Evolutionary conservation across 2,888 invertebrate genomes (phyloP).

Genomic region (Tricholauxania praeusta): DNA sequence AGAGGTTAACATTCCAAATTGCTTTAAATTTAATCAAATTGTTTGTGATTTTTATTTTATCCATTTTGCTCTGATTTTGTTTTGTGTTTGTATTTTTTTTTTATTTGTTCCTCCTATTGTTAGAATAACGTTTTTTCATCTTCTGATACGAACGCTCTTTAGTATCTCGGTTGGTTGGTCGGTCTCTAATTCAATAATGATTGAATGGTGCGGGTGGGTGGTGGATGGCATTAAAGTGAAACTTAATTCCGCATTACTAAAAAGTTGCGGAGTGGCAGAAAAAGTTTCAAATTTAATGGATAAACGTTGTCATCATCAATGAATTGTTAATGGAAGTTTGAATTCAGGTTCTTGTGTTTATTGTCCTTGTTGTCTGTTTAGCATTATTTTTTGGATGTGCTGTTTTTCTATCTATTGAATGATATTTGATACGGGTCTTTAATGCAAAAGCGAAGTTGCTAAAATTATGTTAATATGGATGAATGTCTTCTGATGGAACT

Average conservation of each 20-base stretch:
- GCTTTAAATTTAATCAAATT: constrained; percentile 62
- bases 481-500: too few species aligned
- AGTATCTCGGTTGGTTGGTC: not conserved
- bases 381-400: constrained; percentile 50
- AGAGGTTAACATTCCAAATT: constrained; percentile 57
- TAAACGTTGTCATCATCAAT: constrained; percentile 38
- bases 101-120: too few species aligned
- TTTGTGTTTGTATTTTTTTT: not conserved
- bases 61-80: constrained; percentile 17
- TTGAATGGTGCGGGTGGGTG: not conserved
- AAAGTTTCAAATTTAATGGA: constrained; percentile 40
- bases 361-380: constrained; percentile 32
- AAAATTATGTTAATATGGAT: too few species aligned
- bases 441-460: not conserved
- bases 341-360: constrained; percentile 27
- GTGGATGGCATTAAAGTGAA: constrained; percentile 9
- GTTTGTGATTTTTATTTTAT: constrained; percentile 54
- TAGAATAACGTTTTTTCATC: not conserved
- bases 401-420: not conserved
- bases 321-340: constrained; percentile 35
- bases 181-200: constrained; percentile 36
- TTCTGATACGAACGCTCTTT: not conserved
- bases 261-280: constrained; percentile 18
- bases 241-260: constrained; percentile 9
- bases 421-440: constrained; percentile 22